Percentiles rank a stretch among this genome's conserved stretches.
phyloP scores from a whole-genome alignment of 2,113 vertebrate species.

The Pica pica region DNA sequence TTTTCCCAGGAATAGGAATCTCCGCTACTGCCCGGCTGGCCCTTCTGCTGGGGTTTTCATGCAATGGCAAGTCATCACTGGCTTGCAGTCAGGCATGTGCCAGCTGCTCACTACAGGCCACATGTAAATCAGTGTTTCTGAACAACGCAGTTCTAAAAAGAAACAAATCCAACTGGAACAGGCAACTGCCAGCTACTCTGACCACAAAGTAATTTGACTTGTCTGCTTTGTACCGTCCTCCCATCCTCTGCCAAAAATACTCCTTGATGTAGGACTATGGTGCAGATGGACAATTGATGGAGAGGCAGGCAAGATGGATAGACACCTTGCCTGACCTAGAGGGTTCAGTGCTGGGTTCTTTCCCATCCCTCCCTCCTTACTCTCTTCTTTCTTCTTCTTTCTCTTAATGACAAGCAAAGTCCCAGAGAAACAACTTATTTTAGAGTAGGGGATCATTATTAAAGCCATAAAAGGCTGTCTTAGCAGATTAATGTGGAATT shows the following conservation, averaged over 20 bases:
- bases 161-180: conserved; percentile 24
- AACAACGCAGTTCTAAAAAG: neutral
- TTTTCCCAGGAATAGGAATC: conserved; percentile 29
- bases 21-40: neutral
- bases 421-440: neutral
- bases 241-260: neutral
- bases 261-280: fast-evolving
- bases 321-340: neutral
- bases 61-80: neutral
- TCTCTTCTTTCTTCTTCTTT: neutral
- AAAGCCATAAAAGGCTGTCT: neutral
- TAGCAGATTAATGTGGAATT: neutral
- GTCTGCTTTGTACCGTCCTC: neutral
- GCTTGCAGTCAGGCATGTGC: neutral
- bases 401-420: neutral
- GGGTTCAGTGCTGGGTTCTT: neutral
- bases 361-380: neutral
- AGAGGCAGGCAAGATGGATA: fast-evolving
- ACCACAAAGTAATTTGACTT: neutral
- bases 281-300: neutral
- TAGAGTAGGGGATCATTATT: neutral
- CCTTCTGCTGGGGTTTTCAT: neutral
- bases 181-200: neutral
- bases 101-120: neutral
- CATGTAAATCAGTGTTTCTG: conserved; percentile 16